Conservation (phyloP, 2,113 vertebrate genomes). For the Glaucomys volans region DNA sequence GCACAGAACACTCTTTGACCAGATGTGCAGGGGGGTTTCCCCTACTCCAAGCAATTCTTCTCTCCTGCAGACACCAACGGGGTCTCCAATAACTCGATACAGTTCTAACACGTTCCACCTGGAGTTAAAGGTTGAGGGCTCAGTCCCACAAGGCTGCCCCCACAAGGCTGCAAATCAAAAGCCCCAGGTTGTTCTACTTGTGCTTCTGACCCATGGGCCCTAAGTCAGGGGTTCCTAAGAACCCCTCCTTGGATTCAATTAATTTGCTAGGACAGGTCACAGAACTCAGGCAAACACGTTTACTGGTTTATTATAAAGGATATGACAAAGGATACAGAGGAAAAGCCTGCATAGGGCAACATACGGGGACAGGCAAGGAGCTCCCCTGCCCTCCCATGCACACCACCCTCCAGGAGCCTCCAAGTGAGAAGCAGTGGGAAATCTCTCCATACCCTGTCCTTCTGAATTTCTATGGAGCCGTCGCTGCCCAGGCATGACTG, state of each 20-base stretch:
- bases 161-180: not conserved
- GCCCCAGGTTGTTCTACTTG: not conserved
- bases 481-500: not conserved
- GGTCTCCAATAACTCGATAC: not conserved
- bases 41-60: not conserved
- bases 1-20: not conserved
- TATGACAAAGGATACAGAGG: not conserved
- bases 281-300: not conserved
- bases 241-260: not conserved
- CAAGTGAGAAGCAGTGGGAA: not conserved
- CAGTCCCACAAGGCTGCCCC: not conserved
- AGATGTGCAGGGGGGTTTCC: not conserved
- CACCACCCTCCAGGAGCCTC: not conserved
- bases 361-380: not conserved
- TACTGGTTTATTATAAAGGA: not conserved
- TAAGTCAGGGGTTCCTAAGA: not conserved
- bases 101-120: not conserved
- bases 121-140: not conserved
- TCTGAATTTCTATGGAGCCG: not conserved
- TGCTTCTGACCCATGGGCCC: not conserved
- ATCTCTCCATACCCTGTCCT: not conserved
- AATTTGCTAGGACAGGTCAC: not conserved
- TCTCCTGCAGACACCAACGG: not conserved
- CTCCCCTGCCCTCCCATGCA: not conserved
- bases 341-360: not conserved